phyloP scores from a whole-genome alignment of 2,797 vertebrate species.

The Poecilia velifera region DNA sequence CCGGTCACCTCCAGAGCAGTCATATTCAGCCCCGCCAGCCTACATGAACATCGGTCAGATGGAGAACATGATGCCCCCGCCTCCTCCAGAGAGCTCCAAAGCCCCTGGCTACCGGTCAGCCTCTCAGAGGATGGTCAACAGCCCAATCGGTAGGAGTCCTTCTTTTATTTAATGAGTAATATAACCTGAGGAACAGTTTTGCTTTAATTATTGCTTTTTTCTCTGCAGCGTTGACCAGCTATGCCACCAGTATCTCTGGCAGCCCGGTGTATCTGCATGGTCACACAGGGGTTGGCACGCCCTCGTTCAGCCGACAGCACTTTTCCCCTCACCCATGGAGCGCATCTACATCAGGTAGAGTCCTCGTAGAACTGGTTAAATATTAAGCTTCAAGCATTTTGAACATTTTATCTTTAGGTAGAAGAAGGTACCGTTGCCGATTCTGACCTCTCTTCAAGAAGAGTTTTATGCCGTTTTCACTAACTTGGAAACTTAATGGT shows the following conservation, averaged over 20 bases:
- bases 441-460: not conserved
- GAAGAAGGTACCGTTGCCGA: not conserved
- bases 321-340: conserved; percentile 99
- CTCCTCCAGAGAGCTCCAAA: conserved; percentile 90
- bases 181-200: not conserved
- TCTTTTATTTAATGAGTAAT: not conserved
- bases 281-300: conserved; percentile 89
- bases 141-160: conserved; percentile 86
- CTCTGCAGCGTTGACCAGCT: conserved; percentile 90
- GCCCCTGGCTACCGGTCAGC: conserved; percentile 94
- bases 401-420: not conserved
- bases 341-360: conserved; percentile 94
- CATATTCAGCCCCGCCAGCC: conserved; percentile 88
- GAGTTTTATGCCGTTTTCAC: not conserved
- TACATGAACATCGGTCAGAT: conserved; percentile 93
- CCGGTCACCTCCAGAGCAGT: conserved; percentile 89
- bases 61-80: conserved; percentile 88
- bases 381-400: not conserved
- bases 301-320: conserved; percentile 98
- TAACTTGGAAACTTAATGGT: not conserved
- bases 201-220: conserved; percentile 29
- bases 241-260: conserved; percentile 93
- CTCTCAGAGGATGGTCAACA: conserved; percentile 92
- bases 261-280: conserved; percentile 94
- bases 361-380: not conserved